Conservation (phyloP, 2,888 invertebrate species). For the Drosophila aldrichi region DNA sequence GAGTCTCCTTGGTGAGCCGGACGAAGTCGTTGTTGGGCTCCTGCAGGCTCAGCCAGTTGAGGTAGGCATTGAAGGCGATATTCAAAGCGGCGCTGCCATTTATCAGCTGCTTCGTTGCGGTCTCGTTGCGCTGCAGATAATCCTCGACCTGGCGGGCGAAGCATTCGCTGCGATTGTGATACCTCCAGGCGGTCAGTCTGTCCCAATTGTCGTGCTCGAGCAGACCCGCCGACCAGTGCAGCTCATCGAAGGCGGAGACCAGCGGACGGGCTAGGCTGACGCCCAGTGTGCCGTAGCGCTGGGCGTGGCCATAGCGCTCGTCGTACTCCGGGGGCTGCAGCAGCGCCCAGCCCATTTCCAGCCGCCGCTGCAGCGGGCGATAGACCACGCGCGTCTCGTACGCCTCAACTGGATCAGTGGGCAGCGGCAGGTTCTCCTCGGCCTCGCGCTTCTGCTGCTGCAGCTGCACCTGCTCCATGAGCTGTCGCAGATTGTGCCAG, state of each 20-base stretch:
- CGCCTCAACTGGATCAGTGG: constrained; percentile 72
- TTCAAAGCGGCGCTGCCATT: constrained; percentile 74
- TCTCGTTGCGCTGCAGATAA: constrained; percentile 63
- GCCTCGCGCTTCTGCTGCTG: constrained; percentile 59
- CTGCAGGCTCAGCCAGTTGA: constrained; percentile 76
- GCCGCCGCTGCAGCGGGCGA: constrained; percentile 68
- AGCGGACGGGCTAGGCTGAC: constrained; percentile 68
- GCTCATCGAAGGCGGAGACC: constrained; percentile 77
- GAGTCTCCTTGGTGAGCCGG: constrained; percentile 74
- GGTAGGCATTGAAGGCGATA: constrained; percentile 80
- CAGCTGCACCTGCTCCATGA: constrained; percentile 54
- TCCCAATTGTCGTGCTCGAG: constrained; percentile 75
- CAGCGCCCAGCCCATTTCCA: constrained; percentile 78
- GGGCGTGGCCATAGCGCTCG: constrained; percentile 64
- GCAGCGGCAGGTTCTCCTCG: constrained; percentile 53
- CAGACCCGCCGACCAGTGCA: constrained; percentile 77
- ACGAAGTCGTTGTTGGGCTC: constrained; percentile 76
- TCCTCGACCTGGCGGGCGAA: constrained; percentile 74
- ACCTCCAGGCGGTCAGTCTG: constrained; percentile 61
- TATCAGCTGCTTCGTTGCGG: constrained; percentile 61
- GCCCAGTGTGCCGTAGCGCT: constrained; percentile 77
- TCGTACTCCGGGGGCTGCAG: constrained; percentile 80
- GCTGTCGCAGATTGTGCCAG: constrained; percentile 76
- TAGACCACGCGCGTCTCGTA: constrained; percentile 73
- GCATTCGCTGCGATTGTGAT: constrained; percentile 74